Evolutionary conservation across 1,140 invertebrate species (phyloP).

Genomic region (Zaprionus davidi): DNA sequence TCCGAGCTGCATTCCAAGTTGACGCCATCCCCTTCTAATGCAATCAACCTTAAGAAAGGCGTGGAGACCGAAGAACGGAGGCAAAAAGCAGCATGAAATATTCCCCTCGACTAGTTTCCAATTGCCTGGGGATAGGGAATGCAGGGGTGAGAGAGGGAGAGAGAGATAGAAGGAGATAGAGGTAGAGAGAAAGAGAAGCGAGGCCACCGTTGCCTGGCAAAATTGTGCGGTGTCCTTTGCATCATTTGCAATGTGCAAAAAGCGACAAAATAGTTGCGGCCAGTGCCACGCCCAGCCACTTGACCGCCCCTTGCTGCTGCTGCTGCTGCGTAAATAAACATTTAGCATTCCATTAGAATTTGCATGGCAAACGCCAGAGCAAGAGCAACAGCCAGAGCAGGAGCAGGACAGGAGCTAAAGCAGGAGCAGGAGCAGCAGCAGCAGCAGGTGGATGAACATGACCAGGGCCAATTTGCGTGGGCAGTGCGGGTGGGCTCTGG

Average conservation of each 20-base stretch:
- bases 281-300: constrained; percentile 65
- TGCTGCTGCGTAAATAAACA: constrained; percentile 72
- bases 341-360: constrained; percentile 79
- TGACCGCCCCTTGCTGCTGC: constrained; percentile 24
- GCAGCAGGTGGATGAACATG: constrained; percentile 46
- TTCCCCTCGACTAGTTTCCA: constrained; percentile 17
- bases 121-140: neutral
- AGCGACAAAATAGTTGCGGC: constrained; percentile 71
- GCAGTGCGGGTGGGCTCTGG: constrained; percentile 6
- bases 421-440: neutral
- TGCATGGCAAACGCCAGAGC: constrained; percentile 44
- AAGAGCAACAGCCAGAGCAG: neutral
- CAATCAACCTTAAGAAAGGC: constrained; percentile 14
- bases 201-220: constrained; percentile 25
- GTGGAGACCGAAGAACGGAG: neutral
- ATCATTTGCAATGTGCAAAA: constrained; percentile 77
- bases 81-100: neutral
- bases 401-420: neutral
- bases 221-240: constrained; percentile 42
- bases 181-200: neutral
- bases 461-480: constrained; percentile 64
- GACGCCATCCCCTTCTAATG: constrained; percentile 4
- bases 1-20: neutral
- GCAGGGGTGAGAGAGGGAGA: neutral
- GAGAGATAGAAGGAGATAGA: neutral